These are phyloP conservation scores for Marasmarcha lunaedactyla DNA, from an alignment of 2,888 invertebrate genomes.

Conservation along the genomic window DNA sequence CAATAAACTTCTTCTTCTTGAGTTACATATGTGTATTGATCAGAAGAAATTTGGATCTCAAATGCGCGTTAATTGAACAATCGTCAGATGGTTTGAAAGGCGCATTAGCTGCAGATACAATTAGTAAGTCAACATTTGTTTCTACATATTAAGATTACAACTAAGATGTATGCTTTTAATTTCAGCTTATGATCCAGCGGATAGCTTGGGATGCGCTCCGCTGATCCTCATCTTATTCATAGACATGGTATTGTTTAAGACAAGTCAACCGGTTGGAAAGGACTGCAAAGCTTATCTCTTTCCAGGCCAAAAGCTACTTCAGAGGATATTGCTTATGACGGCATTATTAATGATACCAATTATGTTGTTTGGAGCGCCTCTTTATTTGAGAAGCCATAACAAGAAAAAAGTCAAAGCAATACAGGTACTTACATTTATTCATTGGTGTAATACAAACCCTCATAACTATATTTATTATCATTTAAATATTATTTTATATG, in stretches of 20 bases:
- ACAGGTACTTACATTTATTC: conserved; percentile 17
- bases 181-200: conserved; percentile 17
- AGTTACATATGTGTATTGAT: too few relatives aligned
- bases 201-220: conserved; percentile 73
- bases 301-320: conserved; percentile 57
- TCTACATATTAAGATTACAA: too few relatives aligned
- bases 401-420: conserved; percentile 18
- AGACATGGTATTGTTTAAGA: conserved; percentile 76
- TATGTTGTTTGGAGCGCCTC: conserved; percentile 80
- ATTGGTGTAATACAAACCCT: not conserved
- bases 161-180: too few relatives aligned
- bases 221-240: conserved; percentile 82
- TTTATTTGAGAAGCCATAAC: conserved; percentile 42
- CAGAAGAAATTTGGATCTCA: too few relatives aligned
- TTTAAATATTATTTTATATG: too few relatives aligned
- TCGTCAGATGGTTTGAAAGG: too few relatives aligned
- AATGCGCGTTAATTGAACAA: too few relatives aligned
- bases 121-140: too few relatives aligned
- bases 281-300: conserved; percentile 72
- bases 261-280: conserved; percentile 23
- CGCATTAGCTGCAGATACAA: too few relatives aligned
- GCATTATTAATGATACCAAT: conserved; percentile 77
- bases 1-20: too few relatives aligned
- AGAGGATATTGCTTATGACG: conserved; percentile 67
- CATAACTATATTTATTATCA: not conserved